Evolutionary conservation across 92 coral and sea anemone genomes (phyloP).

Genomic region (Epizoanthus scotinus): DNA sequence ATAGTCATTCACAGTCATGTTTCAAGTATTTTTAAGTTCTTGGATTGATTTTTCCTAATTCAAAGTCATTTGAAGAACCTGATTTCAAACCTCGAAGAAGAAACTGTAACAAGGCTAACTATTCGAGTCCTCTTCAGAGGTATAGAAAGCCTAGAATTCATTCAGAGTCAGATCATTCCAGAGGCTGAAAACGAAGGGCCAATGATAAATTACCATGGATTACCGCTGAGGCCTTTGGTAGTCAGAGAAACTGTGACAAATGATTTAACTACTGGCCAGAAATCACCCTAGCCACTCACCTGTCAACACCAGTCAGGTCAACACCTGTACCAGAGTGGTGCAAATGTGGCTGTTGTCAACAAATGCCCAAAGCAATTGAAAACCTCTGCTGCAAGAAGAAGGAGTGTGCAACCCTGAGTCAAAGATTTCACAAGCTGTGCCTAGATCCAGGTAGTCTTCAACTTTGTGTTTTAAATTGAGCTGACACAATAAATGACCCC

Average conservation of each 20-base stretch:
- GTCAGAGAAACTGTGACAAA: slow-evolving; percentile 1
- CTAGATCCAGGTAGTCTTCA: slow-evolving; percentile 61
- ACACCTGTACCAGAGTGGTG: slow-evolving; percentile 56
- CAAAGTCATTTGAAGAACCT: no score
- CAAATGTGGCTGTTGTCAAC: slow-evolving; percentile 48
- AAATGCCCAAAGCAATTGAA: slow-evolving; percentile 50
- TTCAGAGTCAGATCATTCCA: no score
- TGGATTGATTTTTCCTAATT: no score
- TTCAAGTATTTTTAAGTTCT: no score
- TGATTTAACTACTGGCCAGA: not conserved
- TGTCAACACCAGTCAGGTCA: no score
- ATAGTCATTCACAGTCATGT: no score
- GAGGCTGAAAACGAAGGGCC: not conserved
- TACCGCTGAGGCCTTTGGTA: not conserved
- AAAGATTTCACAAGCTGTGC: slow-evolving; percentile 49
- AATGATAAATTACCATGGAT: not conserved
- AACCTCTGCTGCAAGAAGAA: slow-evolving; percentile 53
- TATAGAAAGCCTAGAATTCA: no score
- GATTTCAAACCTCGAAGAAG: no score
- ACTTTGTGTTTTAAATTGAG: slow-evolving; percentile 38
- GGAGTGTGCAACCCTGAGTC: slow-evolving; percentile 36
- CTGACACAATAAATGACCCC: slow-evolving; percentile 54
- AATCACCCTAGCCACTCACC: not conserved
- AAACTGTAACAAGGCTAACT: no score
- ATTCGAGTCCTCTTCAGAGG: no score